Percentiles rank a stretch among this genome's conserved stretches.
Conservation (phyloP, 1,140 invertebrate species). For the Nephotettix cincticeps region DNA sequence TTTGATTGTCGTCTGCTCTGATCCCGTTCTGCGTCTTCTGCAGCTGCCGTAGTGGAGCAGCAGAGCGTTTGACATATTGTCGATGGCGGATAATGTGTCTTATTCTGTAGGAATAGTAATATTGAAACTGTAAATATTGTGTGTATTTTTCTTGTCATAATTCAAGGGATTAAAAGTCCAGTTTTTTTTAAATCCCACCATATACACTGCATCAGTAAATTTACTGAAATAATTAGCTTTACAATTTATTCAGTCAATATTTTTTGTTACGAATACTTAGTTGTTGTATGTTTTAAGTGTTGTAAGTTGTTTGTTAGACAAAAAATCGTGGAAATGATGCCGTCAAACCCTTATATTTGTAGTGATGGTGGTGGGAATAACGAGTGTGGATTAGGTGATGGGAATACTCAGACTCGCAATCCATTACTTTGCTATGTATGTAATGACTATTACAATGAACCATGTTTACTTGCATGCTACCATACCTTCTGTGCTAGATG, state of each 20-base stretch:
- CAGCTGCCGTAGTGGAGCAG: too few relatives aligned
- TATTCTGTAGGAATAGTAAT: not conserved
- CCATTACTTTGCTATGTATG: conserved; percentile 65
- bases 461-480: conserved; percentile 65
- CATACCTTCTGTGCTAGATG: conserved; percentile 69
- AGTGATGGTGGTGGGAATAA: not conserved
- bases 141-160: too few relatives aligned
- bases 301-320: too few relatives aligned
- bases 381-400: conserved; percentile 16
- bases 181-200: too few relatives aligned
- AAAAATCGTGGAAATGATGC: conserved; percentile 1
- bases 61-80: too few relatives aligned
- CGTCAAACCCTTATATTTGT: conserved; percentile 9
- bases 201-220: too few relatives aligned
- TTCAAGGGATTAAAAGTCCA: too few relatives aligned
- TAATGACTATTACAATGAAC: conserved; percentile 66
- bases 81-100: not conserved
- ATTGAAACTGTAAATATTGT: not conserved
- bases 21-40: too few relatives aligned
- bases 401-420: conserved; percentile 46
- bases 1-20: too few relatives aligned
- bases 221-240: too few relatives aligned
- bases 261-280: not conserved
- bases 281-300: too few relatives aligned
- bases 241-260: not conserved